A percentile compares a stretch with the other conserved stretches of the same genome.
These are phyloP conservation scores for Spodoptera litura DNA, from an alignment of 1,140 invertebrate species.

Conservation along the genomic window DNA sequence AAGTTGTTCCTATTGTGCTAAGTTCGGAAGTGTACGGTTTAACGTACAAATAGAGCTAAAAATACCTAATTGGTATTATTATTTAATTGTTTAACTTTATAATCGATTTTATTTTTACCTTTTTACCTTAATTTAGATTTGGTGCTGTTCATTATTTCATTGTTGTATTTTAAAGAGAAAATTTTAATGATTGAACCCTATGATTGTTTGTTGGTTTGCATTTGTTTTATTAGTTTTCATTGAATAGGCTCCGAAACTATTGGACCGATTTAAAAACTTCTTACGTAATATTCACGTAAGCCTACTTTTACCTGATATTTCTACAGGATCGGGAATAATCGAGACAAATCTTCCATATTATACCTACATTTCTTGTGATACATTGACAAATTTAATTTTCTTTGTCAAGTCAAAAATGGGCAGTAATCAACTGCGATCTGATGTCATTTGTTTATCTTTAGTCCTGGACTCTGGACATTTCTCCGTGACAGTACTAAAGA, in stretches of 20 bases:
- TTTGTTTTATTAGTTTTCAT: too few relatives aligned
- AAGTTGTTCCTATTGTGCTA: conserved; percentile 36
- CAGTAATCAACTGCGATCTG: background rate
- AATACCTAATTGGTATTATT: background rate
- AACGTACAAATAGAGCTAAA: conserved; percentile 7
- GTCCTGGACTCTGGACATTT: conserved; percentile 39
- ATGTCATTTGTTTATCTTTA: conserved; percentile 44
- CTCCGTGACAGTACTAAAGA: conserved; percentile 40
- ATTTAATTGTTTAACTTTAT: conserved; percentile 18
- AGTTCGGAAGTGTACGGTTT: conserved; percentile 27
- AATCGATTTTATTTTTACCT: conserved; percentile 3
- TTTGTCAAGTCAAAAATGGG: background rate
- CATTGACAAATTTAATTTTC: conserved; percentile 19
- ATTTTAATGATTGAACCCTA: too few relatives aligned
- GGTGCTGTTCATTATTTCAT: background rate
- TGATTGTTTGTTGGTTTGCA: too few relatives aligned
- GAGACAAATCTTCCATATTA: background rate
- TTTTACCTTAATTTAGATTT: conserved; percentile 15
- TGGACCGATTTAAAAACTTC: too few relatives aligned
- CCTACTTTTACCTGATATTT: too few relatives aligned
- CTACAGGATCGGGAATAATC: too few relatives aligned
- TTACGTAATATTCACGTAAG: too few relatives aligned
- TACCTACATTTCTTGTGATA: conserved; percentile 6
- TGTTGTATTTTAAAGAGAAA: background rate
- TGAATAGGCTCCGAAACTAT: too few relatives aligned